Percentiles rank a stretch among this genome's conserved stretches.
Conservation (phyloP, 1,140 invertebrate species). For the Tribolium madens region DNA sequence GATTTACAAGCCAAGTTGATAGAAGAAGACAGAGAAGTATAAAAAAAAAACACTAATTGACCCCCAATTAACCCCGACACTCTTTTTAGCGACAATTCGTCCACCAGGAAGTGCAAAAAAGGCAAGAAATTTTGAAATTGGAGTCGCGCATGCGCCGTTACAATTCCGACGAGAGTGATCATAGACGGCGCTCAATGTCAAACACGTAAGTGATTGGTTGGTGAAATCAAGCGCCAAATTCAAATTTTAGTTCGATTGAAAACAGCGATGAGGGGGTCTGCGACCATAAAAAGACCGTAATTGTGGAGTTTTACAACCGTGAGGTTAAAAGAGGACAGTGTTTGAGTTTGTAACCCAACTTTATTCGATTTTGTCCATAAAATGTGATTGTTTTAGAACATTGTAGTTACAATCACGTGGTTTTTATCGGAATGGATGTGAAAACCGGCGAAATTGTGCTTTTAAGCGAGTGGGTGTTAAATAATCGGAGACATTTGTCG, state of each 20-base stretch:
- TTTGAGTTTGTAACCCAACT: constrained; percentile 65
- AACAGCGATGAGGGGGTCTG: constrained; percentile 67
- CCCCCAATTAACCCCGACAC: too few species aligned
- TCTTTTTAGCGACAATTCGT: constrained; percentile 72
- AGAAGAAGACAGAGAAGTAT: constrained; percentile 74
- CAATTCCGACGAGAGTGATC: constrained; percentile 56
- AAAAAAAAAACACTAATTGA: neutral
- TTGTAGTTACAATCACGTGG: constrained; percentile 74
- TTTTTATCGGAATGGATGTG: constrained; percentile 77
- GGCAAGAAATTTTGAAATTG: constrained; percentile 75
- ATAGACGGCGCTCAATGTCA: neutral
- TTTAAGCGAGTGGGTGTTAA: constrained; percentile 76
- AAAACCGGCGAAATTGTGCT: constrained; percentile 76
- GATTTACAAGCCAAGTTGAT: constrained; percentile 71
- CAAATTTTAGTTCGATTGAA: constrained; percentile 61
- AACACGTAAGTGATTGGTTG: constrained; percentile 44
- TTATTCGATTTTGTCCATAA: constrained; percentile 59
- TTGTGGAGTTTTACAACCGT: constrained; percentile 70
- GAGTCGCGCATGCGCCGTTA: constrained; percentile 66
- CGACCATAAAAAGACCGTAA: constrained; percentile 68
- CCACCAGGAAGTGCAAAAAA: constrained; percentile 76
- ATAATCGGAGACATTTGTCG: constrained; percentile 70
- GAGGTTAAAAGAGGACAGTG: constrained; percentile 71
- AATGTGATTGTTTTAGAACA: constrained; percentile 72
- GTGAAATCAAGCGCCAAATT: neutral